These are phyloP conservation scores for Alloplasta piceator DNA, from an alignment of 2,888 invertebrate genomes.

Conservation along the genomic window DNA sequence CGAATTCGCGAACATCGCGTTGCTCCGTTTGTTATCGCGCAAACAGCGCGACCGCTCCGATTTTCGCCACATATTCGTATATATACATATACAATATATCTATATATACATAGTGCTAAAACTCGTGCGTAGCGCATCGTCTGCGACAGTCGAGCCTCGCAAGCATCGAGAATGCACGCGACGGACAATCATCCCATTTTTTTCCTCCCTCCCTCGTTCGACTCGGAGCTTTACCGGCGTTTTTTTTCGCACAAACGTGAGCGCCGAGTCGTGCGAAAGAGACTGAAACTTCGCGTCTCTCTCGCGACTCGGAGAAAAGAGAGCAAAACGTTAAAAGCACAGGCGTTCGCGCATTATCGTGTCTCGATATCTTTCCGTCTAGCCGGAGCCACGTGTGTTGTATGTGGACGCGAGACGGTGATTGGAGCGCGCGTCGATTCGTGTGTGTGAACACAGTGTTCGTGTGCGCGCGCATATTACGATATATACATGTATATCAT, in stretches of 20 bases:
- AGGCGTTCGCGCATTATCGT: slow-evolving; percentile 11
- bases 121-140: slow-evolving; percentile 10
- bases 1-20: slow-evolving; percentile 65
- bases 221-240: neutral
- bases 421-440: slow-evolving; percentile 25
- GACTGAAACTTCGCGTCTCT: too few species aligned
- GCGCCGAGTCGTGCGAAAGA: too few species aligned
- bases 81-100: neutral
- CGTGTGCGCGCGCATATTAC: slow-evolving; percentile 14
- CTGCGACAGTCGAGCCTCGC: slow-evolving; percentile 27
- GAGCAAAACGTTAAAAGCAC: slow-evolving; percentile 3
- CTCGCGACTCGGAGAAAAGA: slow-evolving; percentile 3
- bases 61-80: slow-evolving; percentile 60
- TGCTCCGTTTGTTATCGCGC: slow-evolving; percentile 56
- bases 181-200: neutral
- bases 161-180: slow-evolving; percentile 15
- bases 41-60: slow-evolving; percentile 72
- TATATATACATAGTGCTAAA: neutral
- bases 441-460: neutral
- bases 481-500: neutral
- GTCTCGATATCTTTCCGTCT: slow-evolving; percentile 20
- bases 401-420: slow-evolving; percentile 32
- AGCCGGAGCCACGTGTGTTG: slow-evolving; percentile 62
- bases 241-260: too few species aligned
- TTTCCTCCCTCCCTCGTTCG: neutral